Percentiles rank a stretch among this genome's conserved stretches.
These are phyloP conservation scores for Limosa lapponica DNA, from an alignment of 2,797 vertebrate species.

Conservation along the genomic window DNA sequence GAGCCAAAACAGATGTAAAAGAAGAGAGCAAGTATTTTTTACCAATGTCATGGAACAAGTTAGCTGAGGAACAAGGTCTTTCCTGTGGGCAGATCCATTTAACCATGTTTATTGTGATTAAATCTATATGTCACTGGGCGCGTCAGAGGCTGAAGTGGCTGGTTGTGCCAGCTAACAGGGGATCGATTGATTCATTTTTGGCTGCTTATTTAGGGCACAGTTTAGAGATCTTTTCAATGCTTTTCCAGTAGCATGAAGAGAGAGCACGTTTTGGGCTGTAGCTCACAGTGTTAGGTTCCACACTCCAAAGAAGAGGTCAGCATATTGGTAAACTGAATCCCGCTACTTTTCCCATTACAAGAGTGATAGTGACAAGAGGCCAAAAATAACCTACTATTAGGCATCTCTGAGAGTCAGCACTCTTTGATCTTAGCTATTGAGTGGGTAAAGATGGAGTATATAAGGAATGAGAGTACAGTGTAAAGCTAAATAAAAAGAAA, in stretches of 20 bases:
- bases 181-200: not conserved
- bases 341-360: not conserved
- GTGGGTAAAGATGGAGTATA: not conserved
- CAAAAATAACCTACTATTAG: not conserved
- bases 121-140: not conserved
- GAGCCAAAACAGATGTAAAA: not conserved
- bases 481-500: not conserved
- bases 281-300: not conserved
- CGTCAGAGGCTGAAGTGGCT: not conserved
- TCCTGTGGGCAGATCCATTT: not conserved
- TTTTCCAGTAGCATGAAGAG: not conserved
- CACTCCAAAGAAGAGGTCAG: not conserved
- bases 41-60: not conserved
- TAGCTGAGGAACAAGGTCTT: not conserved
- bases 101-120: not conserved
- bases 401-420: not conserved
- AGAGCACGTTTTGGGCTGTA: not conserved
- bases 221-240: not conserved
- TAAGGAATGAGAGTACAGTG: not conserved
- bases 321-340: not conserved
- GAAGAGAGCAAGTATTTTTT: not conserved
- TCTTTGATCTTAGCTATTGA: not conserved
- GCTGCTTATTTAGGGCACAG: not conserved
- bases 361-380: not conserved
- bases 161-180: not conserved